These are phyloP conservation scores for Rhaphigaster nebulosa DNA, from an alignment of 2,888 invertebrate species.

Conservation along the genomic window DNA sequence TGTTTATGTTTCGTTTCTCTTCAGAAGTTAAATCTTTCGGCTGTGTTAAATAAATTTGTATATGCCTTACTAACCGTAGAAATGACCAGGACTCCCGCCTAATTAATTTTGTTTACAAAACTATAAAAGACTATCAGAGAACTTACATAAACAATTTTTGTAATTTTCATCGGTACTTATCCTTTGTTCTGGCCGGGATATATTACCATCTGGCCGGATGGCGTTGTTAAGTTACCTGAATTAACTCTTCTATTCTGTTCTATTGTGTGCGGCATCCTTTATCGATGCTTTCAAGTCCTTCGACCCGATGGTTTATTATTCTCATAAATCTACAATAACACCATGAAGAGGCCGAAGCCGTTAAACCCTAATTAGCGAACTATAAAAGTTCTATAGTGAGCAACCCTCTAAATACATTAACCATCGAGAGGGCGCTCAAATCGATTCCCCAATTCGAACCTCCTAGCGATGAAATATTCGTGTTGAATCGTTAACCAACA, in stretches of 20 bases:
- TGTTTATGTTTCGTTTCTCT: too few species aligned
- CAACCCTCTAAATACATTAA: neutral
- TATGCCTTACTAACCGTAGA: too few species aligned
- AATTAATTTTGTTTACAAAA: too few species aligned
- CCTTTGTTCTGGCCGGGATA: too few species aligned
- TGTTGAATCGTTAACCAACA: neutral
- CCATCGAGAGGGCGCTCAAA: neutral
- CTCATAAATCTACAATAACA: neutral
- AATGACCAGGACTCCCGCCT: too few species aligned
- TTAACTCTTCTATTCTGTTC: neutral
- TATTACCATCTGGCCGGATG: too few species aligned
- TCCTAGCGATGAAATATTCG: neutral
- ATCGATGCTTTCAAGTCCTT: neutral
- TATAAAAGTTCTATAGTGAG: neutral
- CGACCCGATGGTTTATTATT: neutral
- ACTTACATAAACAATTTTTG: too few species aligned
- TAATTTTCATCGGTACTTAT: too few species aligned
- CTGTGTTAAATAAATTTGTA: too few species aligned
- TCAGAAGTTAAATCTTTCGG: too few species aligned
- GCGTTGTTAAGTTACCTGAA: neutral
- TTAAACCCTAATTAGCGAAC: neutral
- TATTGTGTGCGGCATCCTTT: neutral
- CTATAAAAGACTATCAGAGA: too few species aligned
- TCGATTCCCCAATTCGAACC: neutral
- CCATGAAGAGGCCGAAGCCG: neutral